Percentiles rank a stretch among this genome's conserved stretches.
phyloP scores from a whole-genome alignment of 1,140 invertebrate species.

The Zaprionus gabonicus region DNA sequence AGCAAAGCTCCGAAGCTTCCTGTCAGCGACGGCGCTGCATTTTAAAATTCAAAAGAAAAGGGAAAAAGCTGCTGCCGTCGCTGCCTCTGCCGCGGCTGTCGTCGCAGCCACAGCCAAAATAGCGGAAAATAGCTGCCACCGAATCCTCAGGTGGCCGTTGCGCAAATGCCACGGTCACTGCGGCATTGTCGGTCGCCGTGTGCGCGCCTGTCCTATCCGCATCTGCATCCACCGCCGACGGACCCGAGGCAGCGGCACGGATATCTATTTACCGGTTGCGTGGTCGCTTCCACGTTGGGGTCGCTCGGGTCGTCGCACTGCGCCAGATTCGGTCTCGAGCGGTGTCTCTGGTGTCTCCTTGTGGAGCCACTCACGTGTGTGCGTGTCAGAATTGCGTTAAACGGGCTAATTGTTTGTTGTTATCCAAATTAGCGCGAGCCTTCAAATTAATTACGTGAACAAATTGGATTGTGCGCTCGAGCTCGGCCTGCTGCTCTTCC shows the following conservation, averaged over 20 bases:
- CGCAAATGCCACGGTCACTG: constrained; percentile 57
- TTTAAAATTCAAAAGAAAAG: constrained; percentile 32
- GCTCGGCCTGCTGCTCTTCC: neutral
- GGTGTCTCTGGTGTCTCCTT: neutral
- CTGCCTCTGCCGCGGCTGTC: neutral
- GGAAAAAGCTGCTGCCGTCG: constrained; percentile 19
- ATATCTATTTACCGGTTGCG: constrained; percentile 13
- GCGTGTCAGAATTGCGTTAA: constrained; percentile 44
- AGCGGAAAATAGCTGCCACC: constrained; percentile 9
- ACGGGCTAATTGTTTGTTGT: constrained; percentile 44
- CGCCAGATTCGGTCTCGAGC: neutral
- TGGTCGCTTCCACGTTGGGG: neutral
- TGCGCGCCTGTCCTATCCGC: constrained; percentile 51
- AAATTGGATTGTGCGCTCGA: constrained; percentile 29
- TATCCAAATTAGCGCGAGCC: constrained; percentile 48
- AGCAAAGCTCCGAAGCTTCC: constrained; percentile 48
- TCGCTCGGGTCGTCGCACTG: neutral
- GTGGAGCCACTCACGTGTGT: constrained; percentile 16
- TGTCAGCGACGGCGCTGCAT: constrained; percentile 50
- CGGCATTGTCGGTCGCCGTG: constrained; percentile 50
- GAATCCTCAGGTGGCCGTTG: constrained; percentile 59
- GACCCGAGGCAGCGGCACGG: neutral
- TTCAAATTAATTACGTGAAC: constrained; percentile 44
- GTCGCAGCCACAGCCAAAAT: neutral
- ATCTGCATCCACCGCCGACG: constrained; percentile 23